phyloP scores from a whole-genome alignment of 2,797 vertebrate genomes.

The Sebastes kiyomatsui region DNA sequence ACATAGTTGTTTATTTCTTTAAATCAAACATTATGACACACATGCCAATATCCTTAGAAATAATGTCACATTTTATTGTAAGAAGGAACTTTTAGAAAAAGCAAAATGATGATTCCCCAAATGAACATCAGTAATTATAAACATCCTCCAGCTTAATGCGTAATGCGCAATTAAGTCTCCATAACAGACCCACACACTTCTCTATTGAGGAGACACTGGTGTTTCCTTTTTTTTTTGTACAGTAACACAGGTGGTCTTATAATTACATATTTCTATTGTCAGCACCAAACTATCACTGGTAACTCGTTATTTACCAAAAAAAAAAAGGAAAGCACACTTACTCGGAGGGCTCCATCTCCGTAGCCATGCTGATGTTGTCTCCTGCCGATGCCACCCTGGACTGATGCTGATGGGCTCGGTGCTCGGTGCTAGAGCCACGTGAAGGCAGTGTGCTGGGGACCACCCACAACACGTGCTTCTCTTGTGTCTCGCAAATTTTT shows the following conservation, averaged over 20 bases:
- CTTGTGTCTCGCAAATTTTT: conserved; percentile 38
- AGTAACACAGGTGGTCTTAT: neutral
- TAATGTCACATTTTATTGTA: neutral
- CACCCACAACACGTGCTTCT: conserved; percentile 81
- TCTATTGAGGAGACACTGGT: neutral
- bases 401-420: conserved; percentile 32
- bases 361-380: conserved; percentile 74
- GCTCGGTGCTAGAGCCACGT: conserved; percentile 74
- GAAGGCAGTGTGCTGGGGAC: conserved; percentile 64
- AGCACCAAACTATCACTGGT: neutral
- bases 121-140: neutral
- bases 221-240: neutral
- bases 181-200: neutral
- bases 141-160: neutral
- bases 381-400: conserved; percentile 57
- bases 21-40: neutral
- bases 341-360: conserved; percentile 84
- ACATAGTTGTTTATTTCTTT: neutral
- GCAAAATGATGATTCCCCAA: neutral
- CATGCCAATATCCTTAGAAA: neutral
- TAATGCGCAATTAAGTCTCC: neutral
- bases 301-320: neutral
- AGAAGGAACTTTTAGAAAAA: neutral
- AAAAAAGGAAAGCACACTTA: conserved; percentile 60
- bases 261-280: neutral